A percentile compares a stretch with the other conserved stretches of the same genome.
Evolutionary conservation across 2,888 invertebrate genomes (phyloP).

Genomic region (Clanis bilineata): DNA sequence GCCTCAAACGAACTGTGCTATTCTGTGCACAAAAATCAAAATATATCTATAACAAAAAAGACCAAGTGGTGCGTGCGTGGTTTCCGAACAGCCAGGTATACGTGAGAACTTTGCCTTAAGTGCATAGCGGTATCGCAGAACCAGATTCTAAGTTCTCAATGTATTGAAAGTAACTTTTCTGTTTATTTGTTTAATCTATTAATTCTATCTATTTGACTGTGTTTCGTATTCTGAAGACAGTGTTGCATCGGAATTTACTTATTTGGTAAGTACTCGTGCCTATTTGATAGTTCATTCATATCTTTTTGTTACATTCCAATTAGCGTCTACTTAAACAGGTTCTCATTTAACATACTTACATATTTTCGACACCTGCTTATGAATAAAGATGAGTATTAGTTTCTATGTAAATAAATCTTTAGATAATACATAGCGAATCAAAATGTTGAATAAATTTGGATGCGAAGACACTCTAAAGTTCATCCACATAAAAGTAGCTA

Average conservation of each 20-base stretch:
- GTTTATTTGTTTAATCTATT: slow-evolving; percentile 49
- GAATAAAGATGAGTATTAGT: background rate
- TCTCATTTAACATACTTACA: background rate
- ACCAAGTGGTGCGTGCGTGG: slow-evolving; percentile 35
- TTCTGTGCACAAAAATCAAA: slow-evolving; percentile 28
- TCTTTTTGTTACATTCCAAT: background rate
- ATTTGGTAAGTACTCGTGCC: background rate
- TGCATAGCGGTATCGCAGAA: slow-evolving; percentile 68
- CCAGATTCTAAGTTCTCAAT: slow-evolving; percentile 60
- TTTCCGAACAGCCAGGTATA: slow-evolving; percentile 39
- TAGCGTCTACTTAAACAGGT: background rate
- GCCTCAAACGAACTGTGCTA: slow-evolving; percentile 50
- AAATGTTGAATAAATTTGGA: slow-evolving; percentile 17
- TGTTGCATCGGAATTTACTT: slow-evolving; percentile 13
- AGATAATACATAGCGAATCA: slow-evolving; percentile 13
- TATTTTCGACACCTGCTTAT: background rate
- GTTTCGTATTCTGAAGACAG: slow-evolving; percentile 9
- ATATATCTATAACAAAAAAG: slow-evolving; percentile 25
- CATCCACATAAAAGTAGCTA: background rate
- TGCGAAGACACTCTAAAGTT: slow-evolving; percentile 21
- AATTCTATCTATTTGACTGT: slow-evolving; percentile 30
- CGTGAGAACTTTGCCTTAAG: slow-evolving; percentile 38
- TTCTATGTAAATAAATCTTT: background rate
- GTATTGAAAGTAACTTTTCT: slow-evolving; percentile 50
- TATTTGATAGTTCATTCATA: background rate